A percentile compares a stretch with the other conserved stretches of the same genome.
These are phyloP conservation scores for Pantala flavescens DNA, from an alignment of 1,140 invertebrate genomes.

Conservation along the genomic window DNA sequence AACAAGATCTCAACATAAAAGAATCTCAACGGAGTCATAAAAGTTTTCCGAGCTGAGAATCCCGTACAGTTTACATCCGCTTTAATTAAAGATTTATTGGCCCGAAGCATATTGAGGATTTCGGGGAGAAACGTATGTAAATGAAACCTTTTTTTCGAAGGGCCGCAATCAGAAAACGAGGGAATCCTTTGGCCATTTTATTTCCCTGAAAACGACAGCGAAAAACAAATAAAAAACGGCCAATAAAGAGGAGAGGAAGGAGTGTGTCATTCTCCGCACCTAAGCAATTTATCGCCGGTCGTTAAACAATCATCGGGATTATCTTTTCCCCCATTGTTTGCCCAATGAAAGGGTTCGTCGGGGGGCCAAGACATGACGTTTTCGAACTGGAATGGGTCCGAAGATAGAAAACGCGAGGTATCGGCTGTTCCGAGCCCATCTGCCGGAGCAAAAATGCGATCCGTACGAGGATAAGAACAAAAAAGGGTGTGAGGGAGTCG, in stretches of 20 bases:
- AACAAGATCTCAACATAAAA: no score
- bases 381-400: not conserved
- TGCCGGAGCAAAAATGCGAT: not conserved
- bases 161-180: no score
- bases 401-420: not conserved
- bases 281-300: constrained; percentile 1
- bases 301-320: constrained; percentile 2
- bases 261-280: not conserved
- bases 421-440: not conserved
- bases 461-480: not conserved
- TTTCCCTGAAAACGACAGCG: no score
- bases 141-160: no score
- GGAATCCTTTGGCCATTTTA: no score
- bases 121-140: no score
- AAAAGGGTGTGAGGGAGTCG: not conserved
- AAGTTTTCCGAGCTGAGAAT: no score
- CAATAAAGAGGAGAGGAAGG: not conserved
- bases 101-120: no score
- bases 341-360: not conserved
- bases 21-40: no score
- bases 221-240: not conserved
- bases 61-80: no score
- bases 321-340: not conserved
- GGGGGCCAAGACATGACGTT: not conserved
- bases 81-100: no score